Evolutionary conservation across 2,113 vertebrate genomes (phyloP).

Genomic region (rabbit (Oryctolagus cuniculus)): mOryCun1.1 NC_091435.1:140743501-140744000

Average conservation of each 20-base stretch:
- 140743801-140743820: not conserved
- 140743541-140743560: not conserved
- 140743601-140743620: not conserved
- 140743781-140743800: not conserved
- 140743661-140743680: not conserved
- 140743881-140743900: not conserved
- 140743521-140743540: not conserved
- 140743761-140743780: accelerated
- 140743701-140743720: not conserved
- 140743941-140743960: not conserved
- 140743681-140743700: not conserved
- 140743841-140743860: not conserved
- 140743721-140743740: not conserved
- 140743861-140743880: not conserved
- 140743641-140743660: not conserved
- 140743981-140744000: not conserved
- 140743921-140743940: not conserved
- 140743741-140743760: not conserved
- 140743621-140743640: not conserved
- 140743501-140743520: not conserved
- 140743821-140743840: not conserved
- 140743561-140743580: not conserved
- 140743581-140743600: not conserved
- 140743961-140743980: not conserved
- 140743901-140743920: not conserved